Base-by-base conservation (phyloP, 2,888 invertebrate species). In the Rutpela maculata region DNA sequence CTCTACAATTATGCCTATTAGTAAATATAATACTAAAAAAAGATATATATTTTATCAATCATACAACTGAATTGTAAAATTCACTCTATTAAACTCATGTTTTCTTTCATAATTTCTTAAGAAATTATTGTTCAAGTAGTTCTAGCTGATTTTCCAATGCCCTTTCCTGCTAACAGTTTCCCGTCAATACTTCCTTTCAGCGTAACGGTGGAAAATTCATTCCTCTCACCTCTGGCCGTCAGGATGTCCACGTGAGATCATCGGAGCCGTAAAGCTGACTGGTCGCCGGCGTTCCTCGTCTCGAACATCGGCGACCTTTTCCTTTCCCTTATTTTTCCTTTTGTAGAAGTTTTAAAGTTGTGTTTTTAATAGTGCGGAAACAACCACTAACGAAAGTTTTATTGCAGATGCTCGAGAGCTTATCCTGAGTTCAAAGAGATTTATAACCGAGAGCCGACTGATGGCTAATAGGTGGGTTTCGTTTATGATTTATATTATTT, bases 221-320 rank as follows among this genome's bases (percentile, higher is more conserved):
- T 83, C 85, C 88, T 88, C 86, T 88, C 88, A 88, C 88, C 88
- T 86, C 88, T 88, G 87, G 86, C 18, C 66, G 38, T 60, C 72
- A 78, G 78, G 84, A 84, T 81, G 80, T 84, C 85, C 86, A 88
- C 73, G 88, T 88, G 88, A 87, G 87, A 87, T 88, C 87, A 67
- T 75, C 17, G 50, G 88, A 88, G 75, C 88, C 88, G 88, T 85
- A 83, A 88, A 88, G 88, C 88, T 88, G 88, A 80, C 75, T 77
- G 86, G 86, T 86, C 84, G 73, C 76, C 78, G 63, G 38, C 80
- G 83, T 82, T 86, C 80, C 82, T 62, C 7, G 35, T 15, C 55
- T 19, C 79, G 73, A 82, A 81, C 81, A 55, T 50, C 65, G 73
- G 76, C 43, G 82, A 82, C 83, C 81, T 75, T 80, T 82, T 82